Conservation (phyloP, 2,888 invertebrate genomes). For the Oscheius sp. region DNA sequence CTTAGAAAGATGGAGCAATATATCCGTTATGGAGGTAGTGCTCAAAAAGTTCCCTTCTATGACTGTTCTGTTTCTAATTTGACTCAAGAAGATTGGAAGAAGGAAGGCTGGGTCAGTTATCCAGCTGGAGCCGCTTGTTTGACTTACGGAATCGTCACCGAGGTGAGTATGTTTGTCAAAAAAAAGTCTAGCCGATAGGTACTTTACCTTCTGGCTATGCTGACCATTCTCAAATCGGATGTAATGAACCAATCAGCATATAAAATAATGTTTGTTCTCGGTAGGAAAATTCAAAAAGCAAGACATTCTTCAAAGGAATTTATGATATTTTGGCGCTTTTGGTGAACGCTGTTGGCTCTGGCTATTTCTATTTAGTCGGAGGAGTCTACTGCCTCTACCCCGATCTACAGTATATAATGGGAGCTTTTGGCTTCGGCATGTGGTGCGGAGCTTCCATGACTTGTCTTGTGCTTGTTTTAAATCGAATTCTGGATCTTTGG, state of each 20-base stretch:
- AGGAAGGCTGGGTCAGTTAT: slow-evolving; percentile 6
- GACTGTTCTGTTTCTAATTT: neutral
- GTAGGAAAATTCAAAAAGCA: too few species aligned
- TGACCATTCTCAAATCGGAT: slow-evolving; percentile 4
- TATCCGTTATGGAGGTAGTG: slow-evolving; percentile 9
- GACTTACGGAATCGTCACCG: slow-evolving; percentile 12
- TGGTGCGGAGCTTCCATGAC: slow-evolving; percentile 20
- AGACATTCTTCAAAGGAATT: too few species aligned
- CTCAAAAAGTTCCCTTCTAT: neutral
- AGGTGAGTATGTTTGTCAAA: neutral
- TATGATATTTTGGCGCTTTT: slow-evolving; percentile 1
- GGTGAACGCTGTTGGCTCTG: neutral
- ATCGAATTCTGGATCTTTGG: slow-evolving; percentile 15
- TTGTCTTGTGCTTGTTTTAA: slow-evolving; percentile 5
- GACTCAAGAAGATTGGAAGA: slow-evolving; percentile 5
- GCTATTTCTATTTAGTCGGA: slow-evolving; percentile 9
- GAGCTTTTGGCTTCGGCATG: slow-evolving; percentile 14
- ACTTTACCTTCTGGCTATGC: neutral
- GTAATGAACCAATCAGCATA: neutral
- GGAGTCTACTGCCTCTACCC: slow-evolving; percentile 8
- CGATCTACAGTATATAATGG: slow-evolving; percentile 7
- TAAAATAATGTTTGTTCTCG: slow-evolving; percentile 12
- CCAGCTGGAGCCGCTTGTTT: slow-evolving; percentile 6
- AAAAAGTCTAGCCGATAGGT: neutral
- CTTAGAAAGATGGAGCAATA: neutral